A percentile compares a stretch with the other conserved stretches of the same genome.
These are phyloP conservation scores for Drosophila sordidapex DNA, from an alignment of 2,888 invertebrate genomes.

Conservation along the genomic window DNA sequence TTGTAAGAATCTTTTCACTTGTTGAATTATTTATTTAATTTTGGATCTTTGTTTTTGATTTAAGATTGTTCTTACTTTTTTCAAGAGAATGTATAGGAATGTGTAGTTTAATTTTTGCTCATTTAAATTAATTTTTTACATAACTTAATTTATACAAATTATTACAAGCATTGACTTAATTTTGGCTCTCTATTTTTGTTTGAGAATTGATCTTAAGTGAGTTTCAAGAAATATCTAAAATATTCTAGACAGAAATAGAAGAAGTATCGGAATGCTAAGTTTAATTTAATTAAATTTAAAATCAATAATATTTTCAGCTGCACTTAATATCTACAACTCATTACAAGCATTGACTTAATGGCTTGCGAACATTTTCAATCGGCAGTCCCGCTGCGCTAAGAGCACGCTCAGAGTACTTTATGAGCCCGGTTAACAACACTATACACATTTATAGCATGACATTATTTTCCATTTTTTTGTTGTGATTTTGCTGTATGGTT, in stretches of 20 bases:
- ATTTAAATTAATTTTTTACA: no score
- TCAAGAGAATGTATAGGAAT: not conserved
- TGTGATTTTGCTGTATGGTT: slow-evolving; percentile 9
- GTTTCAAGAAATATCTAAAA: not conserved
- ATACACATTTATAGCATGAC: slow-evolving; percentile 74
- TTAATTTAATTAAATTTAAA: not conserved
- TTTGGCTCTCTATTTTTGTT: not conserved
- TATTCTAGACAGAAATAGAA: not conserved
- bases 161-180: not conserved
- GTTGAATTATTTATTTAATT: not conserved
- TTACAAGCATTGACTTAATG: slow-evolving; percentile 20
- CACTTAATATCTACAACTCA: not conserved
- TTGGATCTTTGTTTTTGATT: not conserved
- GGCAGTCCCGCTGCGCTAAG: slow-evolving; percentile 7
- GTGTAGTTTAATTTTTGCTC: no score
- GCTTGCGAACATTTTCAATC: slow-evolving; percentile 6
- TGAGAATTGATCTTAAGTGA: no score
- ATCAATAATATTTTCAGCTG: not conserved
- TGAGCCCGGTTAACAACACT: slow-evolving; percentile 63
- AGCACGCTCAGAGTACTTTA: slow-evolving; percentile 47
- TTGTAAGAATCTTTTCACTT: not conserved
- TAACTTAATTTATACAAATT: no score
- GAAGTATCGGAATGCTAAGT: not conserved
- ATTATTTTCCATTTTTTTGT: slow-evolving; percentile 44
- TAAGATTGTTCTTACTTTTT: no score